A percentile compares a stretch with the other conserved stretches of the same genome.
These are phyloP conservation scores for Loris lydekkerianus DNA, from an alignment of 2,797 vertebrate species.

Conservation along the genomic window DNA sequence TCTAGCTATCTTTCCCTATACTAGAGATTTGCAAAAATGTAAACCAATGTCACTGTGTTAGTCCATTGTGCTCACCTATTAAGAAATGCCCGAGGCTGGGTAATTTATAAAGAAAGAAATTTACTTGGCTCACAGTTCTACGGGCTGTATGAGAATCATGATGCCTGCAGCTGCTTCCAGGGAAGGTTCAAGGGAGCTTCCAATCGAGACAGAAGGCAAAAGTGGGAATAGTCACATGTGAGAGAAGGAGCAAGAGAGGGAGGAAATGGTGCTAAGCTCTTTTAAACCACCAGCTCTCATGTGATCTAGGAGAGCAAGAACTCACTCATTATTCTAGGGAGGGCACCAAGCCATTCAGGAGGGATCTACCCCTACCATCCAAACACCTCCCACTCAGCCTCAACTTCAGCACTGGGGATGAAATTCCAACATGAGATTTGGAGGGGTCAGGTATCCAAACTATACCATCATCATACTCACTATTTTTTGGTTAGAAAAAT, in stretches of 20 bases:
- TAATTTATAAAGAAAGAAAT: neutral
- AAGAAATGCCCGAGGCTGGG: no score
- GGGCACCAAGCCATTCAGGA: neutral
- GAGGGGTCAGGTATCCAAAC: neutral
- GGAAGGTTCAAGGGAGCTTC: neutral
- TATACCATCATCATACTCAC: neutral
- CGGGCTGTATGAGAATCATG: neutral
- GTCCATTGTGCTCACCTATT: no score
- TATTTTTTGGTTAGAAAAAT: conserved; percentile 35
- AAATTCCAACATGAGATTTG: neutral
- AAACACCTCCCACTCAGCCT: neutral
- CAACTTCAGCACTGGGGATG: neutral
- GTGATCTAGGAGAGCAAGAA: neutral
- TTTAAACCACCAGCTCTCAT: neutral
- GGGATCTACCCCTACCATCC: neutral
- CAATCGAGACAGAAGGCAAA: neutral
- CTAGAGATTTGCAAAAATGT: neutral
- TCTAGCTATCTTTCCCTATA: neutral
- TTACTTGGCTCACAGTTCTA: neutral
- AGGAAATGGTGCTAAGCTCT: neutral
- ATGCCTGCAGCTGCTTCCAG: neutral
- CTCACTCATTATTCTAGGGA: neutral
- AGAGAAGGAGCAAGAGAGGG: neutral
- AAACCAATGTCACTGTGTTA: neutral
- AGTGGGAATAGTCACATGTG: neutral